phyloP scores from a whole-genome alignment of 2,797 vertebrate species.

The Microcaecilia unicolor region DNA sequence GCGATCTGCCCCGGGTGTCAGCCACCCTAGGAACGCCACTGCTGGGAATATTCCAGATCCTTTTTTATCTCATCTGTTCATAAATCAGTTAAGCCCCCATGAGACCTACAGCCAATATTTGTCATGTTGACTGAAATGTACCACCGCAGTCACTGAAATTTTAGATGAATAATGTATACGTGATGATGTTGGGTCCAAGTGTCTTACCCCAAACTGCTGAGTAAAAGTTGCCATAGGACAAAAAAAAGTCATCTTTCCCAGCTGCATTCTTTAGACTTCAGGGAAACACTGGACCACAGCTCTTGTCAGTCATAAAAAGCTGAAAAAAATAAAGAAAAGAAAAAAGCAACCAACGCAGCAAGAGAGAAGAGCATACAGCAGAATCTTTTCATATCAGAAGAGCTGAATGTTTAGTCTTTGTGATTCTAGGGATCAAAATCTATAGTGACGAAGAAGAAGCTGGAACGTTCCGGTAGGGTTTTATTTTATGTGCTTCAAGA shows the following conservation, averaged over 20 bases:
- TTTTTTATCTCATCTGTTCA: no score
- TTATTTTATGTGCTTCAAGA: no score
- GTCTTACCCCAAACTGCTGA: not conserved
- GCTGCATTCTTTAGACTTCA: not conserved
- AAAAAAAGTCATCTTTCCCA: not conserved
- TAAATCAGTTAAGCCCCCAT: no score
- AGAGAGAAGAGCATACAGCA: conserved; percentile 2
- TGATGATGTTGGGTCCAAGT: no score
- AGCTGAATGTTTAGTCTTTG: not conserved
- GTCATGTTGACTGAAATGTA: no score
- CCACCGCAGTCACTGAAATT: no score
- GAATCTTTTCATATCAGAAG: not conserved
- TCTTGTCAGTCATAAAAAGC: conserved; percentile 39
- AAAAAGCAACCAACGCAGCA: conserved; percentile 40
- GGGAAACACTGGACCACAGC: not conserved
- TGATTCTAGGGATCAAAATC: not conserved
- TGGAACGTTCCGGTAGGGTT: not conserved
- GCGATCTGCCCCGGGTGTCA: no score
- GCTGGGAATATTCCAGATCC: no score
- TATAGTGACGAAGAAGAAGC: not conserved
- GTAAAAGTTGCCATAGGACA: not conserved
- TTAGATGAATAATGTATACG: no score
- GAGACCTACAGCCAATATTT: no score
- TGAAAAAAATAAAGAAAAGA: conserved; percentile 29
- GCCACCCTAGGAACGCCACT: no score